Evolutionary conservation across 1,140 invertebrate genomes (phyloP), one percentile per base, ranked within the genome.

Genomic region (Lucilia cuprina): DNA sequence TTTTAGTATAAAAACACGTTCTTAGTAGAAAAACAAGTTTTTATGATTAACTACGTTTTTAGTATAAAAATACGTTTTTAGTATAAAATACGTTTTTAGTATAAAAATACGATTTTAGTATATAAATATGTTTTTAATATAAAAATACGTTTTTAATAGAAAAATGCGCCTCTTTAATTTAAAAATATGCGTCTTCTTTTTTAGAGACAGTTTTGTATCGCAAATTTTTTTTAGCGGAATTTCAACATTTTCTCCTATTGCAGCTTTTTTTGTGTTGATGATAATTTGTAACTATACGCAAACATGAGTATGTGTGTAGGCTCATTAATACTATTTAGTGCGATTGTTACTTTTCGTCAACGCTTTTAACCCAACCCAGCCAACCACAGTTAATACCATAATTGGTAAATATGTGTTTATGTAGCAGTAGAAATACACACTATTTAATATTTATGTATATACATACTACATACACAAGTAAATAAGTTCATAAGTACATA

Each of bases 291-390:
- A 19, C 5, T 21, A 7, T 25, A 5, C 3, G 19, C 5, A 12
- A 25, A 5, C 3, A 30, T 30, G 1, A 3, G 9, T 70, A n/a
- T 70, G 2, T 21, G 1, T 25, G 5, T 25, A 8, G 21, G n/a
- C 65, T 70, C 65, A 70, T 70, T 19, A 70, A 21, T 19, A 21
- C n/a, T 19, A 70, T 70, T 70, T 70, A 70, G 65, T 25, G 19
- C 25, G 65, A 70, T 70, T 70, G 65, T 12, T 70, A 25, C 65
- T 70, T 70, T 70, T 70, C 65, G 65, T 70, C 65, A 70, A 70
- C 21, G 65, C 65, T 21, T 70, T 70, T n/a, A 70, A 70, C 65
- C 21, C 65, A 21, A 30, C 25, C 1, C 25, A 30, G 10, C 65
- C 65, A 21, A 70, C 65, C 5, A 70, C 10, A 21, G 65, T 70